Conservation (phyloP, 1,140 invertebrate species). For the Apis dorsata region DNA sequence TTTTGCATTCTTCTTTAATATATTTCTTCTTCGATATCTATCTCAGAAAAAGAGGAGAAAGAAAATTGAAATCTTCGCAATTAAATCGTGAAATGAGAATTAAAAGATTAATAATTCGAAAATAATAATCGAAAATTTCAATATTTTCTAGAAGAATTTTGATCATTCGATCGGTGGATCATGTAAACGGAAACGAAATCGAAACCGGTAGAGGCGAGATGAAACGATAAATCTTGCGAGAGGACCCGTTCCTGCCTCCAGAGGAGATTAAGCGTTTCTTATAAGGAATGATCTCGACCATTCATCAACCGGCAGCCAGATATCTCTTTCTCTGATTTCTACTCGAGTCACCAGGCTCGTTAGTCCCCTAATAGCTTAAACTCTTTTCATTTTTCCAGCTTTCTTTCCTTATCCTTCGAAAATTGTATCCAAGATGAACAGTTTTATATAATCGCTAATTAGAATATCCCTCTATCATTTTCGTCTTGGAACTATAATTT, state of each 20-base stretch:
- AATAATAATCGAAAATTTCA: no score
- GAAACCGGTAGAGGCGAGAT: slow-evolving; percentile 43
- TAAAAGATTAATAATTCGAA: no score
- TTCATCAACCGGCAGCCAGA: slow-evolving; percentile 48
- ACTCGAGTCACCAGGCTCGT: slow-evolving; percentile 18
- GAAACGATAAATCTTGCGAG: slow-evolving; percentile 57
- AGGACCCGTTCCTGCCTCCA: slow-evolving; percentile 31
- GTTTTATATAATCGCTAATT: no score
- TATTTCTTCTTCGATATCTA: no score
- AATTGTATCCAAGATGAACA: no score
- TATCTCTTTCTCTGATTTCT: slow-evolving; percentile 54
- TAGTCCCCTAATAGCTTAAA: slow-evolving; percentile 42
- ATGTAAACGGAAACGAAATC: slow-evolving; percentile 32
- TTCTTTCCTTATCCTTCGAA: background rate
- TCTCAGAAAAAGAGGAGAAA: no score
- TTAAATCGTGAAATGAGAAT: no score
- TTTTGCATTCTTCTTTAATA: no score
- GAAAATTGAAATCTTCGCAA: no score
- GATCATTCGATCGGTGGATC: background rate
- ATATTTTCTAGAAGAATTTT: no score
- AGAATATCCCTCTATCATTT: no score
- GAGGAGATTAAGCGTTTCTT: slow-evolving; percentile 59
- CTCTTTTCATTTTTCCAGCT: background rate
- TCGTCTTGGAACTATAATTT: no score
- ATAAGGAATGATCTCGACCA: slow-evolving; percentile 40